Conservation (phyloP, 2,888 invertebrate genomes). For the Cataglyphis livida region DNA sequence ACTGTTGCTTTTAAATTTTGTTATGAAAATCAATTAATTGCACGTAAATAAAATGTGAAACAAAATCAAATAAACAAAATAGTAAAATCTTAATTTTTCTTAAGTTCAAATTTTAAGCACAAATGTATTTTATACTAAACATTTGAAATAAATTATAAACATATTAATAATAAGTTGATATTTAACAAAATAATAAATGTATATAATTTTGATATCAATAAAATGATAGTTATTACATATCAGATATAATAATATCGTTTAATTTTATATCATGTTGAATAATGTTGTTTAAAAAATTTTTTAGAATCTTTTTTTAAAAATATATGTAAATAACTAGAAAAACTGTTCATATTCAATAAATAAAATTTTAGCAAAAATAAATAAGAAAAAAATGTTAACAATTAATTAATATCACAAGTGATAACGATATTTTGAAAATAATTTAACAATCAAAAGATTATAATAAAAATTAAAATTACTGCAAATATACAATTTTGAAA, state of each 20-base stretch:
- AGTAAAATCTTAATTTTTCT: neutral
- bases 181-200: neutral
- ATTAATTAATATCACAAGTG: neutral
- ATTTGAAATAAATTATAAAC: slow-evolving; percentile 6
- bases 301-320: neutral
- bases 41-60: neutral
- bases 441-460: neutral
- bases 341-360: neutral
- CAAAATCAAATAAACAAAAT: neutral
- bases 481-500: neutral
- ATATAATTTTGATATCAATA: neutral
- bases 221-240: neutral
- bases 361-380: neutral
- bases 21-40: slow-evolving; percentile 2
- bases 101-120: neutral
- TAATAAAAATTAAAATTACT: neutral
- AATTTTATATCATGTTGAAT: neutral
- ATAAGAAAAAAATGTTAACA: neutral
- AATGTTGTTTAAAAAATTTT: neutral
- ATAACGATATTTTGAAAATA: neutral
- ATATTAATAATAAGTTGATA: neutral
- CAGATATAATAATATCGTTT: neutral
- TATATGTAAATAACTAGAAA: neutral
- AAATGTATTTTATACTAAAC: neutral
- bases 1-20: neutral